Conservation (phyloP, 35 echinoderm and acorn worm genomes). For the Patiria miniata region DNA sequence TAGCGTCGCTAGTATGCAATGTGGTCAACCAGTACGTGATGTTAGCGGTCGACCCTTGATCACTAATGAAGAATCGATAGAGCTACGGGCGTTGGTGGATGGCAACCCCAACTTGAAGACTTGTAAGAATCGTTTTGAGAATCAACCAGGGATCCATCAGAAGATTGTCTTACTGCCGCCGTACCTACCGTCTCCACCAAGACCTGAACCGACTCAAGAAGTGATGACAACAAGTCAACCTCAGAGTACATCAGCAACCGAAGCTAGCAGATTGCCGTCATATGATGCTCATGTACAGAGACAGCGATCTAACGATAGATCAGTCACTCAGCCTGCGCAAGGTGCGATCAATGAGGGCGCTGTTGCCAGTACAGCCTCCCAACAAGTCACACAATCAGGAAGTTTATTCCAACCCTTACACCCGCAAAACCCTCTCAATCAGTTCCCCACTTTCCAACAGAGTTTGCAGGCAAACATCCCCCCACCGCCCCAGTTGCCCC, state of each 20-base stretch:
- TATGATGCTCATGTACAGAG: constrained; percentile 9
- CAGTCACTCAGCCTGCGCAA: background rate
- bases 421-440: background rate
- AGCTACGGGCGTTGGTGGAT: constrained; percentile 68
- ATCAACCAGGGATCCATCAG: constrained; percentile 46
- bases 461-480: constrained; percentile 20
- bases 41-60: constrained; percentile 31
- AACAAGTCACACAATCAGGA: background rate
- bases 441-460: background rate
- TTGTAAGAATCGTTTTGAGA: constrained; percentile 72
- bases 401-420: background rate
- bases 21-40: background rate
- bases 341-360: background rate
- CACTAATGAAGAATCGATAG: constrained; percentile 75
- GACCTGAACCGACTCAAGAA: background rate
- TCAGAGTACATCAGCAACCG: background rate
- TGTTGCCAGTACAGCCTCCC: background rate
- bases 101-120: constrained; percentile 76
- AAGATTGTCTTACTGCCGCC: background rate
- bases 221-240: background rate
- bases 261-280: background rate
- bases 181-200: background rate
- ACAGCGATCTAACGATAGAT: background rate
- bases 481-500: background rate
- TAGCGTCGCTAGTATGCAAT: background rate